Percentiles rank a stretch among this genome's conserved stretches.
Evolutionary conservation across 2,797 vertebrate genomes (phyloP).

Genomic region (Bradypodion ventrale): DNA sequence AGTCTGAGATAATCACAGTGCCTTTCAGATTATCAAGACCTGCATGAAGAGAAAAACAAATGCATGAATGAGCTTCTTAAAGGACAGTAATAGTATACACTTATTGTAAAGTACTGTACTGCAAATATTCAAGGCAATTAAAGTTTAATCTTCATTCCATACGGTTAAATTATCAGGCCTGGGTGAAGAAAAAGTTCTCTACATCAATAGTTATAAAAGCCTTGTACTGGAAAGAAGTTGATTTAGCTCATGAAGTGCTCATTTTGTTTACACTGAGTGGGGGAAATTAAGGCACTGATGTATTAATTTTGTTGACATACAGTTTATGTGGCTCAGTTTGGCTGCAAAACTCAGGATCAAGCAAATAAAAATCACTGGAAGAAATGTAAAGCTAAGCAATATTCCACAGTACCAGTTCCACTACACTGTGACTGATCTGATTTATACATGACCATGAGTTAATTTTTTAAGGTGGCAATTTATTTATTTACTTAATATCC

Average conservation of each 20-base stretch:
- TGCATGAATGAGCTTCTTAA: constrained; percentile 38
- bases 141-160: not conserved
- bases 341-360: not conserved
- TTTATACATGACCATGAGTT: not conserved
- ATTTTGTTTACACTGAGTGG: not conserved
- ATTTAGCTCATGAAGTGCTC: not conserved
- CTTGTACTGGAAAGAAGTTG: not conserved
- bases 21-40: constrained; percentile 45
- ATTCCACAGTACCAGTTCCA: not conserved
- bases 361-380: not conserved
- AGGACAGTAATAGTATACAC: not conserved
- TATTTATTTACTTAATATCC: no score
- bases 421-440: not conserved
- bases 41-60: constrained; percentile 50
- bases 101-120: not conserved
- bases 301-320: not conserved
- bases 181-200: not conserved
- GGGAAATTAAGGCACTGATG: no score
- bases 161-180: not conserved
- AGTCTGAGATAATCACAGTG: constrained; percentile 15
- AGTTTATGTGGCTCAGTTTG: not conserved
- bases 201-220: not conserved
- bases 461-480: no score
- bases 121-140: not conserved
- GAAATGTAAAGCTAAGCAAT: not conserved